These are phyloP conservation scores for Acrocyrtus sp. DNA, from an alignment of 2,888 invertebrate genomes.

Conservation along the genomic window DNA sequence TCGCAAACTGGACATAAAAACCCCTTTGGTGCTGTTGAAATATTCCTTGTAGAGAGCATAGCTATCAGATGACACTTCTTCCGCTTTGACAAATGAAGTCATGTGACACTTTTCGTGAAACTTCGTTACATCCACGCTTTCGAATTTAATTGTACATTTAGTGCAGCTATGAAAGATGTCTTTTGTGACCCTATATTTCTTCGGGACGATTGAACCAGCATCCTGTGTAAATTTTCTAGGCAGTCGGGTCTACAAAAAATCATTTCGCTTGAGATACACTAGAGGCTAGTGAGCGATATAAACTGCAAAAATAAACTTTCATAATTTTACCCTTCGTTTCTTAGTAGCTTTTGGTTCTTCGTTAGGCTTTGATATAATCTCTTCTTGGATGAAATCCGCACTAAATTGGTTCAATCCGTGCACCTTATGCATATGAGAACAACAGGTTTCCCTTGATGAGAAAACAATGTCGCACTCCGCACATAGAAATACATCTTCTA, in stretches of 20 bases:
- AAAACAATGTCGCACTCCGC: slow-evolving; percentile 60
- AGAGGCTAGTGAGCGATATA: not conserved
- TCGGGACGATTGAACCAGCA: slow-evolving; percentile 47
- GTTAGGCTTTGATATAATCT: slow-evolving; percentile 30
- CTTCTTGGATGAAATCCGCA: slow-evolving; percentile 55
- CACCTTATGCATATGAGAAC: slow-evolving; percentile 57
- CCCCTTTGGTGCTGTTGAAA: slow-evolving; percentile 14
- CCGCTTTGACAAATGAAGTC: not conserved
- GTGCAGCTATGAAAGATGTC: slow-evolving; percentile 49
- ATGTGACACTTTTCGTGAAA: slow-evolving; percentile 61
- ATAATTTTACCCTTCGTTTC: slow-evolving; percentile 30
- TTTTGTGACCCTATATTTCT: slow-evolving; percentile 52
- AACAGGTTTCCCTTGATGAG: slow-evolving; percentile 57
- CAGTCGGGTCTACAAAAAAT: slow-evolving; percentile 43
- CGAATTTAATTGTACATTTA: slow-evolving; percentile 55
- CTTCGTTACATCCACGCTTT: slow-evolving; percentile 48
- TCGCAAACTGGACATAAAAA: slow-evolving; percentile 53
- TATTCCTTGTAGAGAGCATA: not conserved
- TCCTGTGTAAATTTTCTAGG: slow-evolving; percentile 46
- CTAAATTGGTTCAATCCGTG: slow-evolving; percentile 57
- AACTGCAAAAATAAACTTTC: not conserved
- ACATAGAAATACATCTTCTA: slow-evolving; percentile 58
- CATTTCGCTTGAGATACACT: too few relatives aligned
- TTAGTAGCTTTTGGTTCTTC: slow-evolving; percentile 7
- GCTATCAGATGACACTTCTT: not conserved